A percentile compares a stretch with the other conserved stretches of the same genome.
Evolutionary conservation across 2,797 vertebrate genomes (phyloP).

Genomic region (Cichlasoma orientale): DNA sequence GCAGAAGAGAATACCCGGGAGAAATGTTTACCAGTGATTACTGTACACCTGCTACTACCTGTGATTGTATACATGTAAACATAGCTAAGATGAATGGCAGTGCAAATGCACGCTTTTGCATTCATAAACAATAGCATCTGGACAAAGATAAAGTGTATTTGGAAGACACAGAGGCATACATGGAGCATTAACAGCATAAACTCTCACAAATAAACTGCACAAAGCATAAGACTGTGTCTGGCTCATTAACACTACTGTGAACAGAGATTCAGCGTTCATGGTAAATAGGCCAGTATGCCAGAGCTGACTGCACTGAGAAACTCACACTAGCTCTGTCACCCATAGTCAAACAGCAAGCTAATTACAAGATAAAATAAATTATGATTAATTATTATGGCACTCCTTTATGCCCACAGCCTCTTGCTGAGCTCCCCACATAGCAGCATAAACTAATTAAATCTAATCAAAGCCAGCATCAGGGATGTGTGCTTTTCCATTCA

Average conservation of each 20-base stretch:
- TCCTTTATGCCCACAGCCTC: constrained; percentile 8
- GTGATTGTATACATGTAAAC: neutral
- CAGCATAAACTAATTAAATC: constrained; percentile 30
- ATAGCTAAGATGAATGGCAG: neutral
- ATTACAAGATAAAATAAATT: constrained; percentile 31
- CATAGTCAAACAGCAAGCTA: constrained; percentile 15
- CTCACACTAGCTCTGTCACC: constrained; percentile 18
- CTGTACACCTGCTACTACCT: constrained; percentile 29
- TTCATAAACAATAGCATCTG: constrained; percentile 12
- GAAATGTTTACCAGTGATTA: constrained; percentile 28
- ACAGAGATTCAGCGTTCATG: neutral
- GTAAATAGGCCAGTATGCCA: neutral
- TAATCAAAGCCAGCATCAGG: constrained; percentile 26
- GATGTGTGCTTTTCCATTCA: neutral
- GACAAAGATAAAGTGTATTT: constrained; percentile 9
- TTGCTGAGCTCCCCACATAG: neutral
- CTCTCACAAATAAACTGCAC: neutral
- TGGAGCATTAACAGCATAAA: neutral
- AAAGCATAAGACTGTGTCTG: neutral
- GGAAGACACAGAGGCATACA: neutral
- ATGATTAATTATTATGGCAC: constrained; percentile 19
- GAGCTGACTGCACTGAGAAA: neutral
- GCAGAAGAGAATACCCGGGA: constrained; percentile 12
- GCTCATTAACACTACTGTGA: constrained; percentile 5
- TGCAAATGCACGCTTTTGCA: neutral